Evolutionary conservation across 2,888 invertebrate species (phyloP), one percentile per base, ranked within the genome.

Genomic region (Campaea margaritaria): DNA sequence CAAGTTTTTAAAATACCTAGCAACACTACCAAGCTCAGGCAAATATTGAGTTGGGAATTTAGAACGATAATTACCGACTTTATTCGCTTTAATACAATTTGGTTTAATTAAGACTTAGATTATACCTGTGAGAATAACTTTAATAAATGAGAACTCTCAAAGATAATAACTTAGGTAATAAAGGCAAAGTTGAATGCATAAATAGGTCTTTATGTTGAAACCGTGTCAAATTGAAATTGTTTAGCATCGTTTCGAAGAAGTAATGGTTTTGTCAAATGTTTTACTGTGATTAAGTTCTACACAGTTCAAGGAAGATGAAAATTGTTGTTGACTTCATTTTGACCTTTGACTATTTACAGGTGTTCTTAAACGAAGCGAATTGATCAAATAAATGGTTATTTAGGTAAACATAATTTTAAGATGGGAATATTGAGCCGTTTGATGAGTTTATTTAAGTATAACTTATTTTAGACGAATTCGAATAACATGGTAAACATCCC

Each of bases 111-210:
- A 62, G 54, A 21, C 21, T 21, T 21, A 21, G 21, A 65, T 70
- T 47, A 50, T 14, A 58, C 57, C 51, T 44, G 45, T 58, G 57
- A 61, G 62, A 67, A 44, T 61, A 58, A 62, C 66, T 59, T 48
- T 48, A 55, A 36, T 21, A 43, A 55, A 55, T 46, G 14, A 34
- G 42, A 48, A 48, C 13, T 55, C 55, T 55, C 48, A 2, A 27
- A 41, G 34, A 55, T 42, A 48, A 43, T 55, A 48, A 55, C 47
- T 55, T 55, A 34, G 5, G 48, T 43, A 48, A 55, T 55, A 48
- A 55, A 48, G 43, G 14, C 11, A 14, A 48, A 36, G 42, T 55
- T 48, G 15, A 48, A 48, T 43, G 27, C 43, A 48, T 14, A 28
- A 53, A 53, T 38, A 27, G 31, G 31, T 27, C 5, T 14, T 42